These are phyloP conservation scores for Pachypeltis micranthus DNA, from an alignment of 1,140 invertebrate genomes.

Conservation along the genomic window DNA sequence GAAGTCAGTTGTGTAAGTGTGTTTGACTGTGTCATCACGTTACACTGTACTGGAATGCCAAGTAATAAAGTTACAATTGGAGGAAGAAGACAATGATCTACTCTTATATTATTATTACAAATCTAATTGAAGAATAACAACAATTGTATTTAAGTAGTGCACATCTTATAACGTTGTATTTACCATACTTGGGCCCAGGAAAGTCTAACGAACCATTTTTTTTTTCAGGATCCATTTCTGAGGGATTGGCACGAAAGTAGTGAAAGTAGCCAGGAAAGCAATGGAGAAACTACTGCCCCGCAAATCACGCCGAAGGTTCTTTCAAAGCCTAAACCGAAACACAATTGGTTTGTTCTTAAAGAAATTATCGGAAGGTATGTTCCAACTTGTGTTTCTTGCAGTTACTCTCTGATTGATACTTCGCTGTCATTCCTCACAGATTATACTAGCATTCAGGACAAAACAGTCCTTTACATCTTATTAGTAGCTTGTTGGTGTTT, in stretches of 20 bases:
- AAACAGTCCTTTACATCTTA: too few species aligned
- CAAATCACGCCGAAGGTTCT: slow-evolving; percentile 35
- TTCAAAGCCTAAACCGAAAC: slow-evolving; percentile 47
- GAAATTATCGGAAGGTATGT: slow-evolving; percentile 33
- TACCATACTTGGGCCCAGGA: too few species aligned
- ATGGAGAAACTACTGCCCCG: not conserved
- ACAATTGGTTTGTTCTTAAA: slow-evolving; percentile 48
- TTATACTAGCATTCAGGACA: not conserved
- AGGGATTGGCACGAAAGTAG: not conserved
- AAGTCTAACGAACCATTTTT: too few species aligned
- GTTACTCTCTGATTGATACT: not conserved
- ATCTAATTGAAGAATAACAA: too few species aligned
- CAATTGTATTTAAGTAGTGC: too few species aligned
- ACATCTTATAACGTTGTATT: too few species aligned
- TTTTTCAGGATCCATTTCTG: not conserved
- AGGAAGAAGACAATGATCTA: too few species aligned
- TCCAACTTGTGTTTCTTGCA: not conserved
- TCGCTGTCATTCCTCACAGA: not conserved
- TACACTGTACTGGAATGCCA: too few species aligned
- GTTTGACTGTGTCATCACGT: too few species aligned
- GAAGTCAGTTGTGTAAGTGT: too few species aligned
- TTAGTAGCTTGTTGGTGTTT: not conserved
- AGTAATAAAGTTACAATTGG: too few species aligned
- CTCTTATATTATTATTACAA: too few species aligned
- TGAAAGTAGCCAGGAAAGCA: not conserved